Evolutionary conservation across 2,888 invertebrate genomes (phyloP).

Genomic region (Calephelis perditalis): DNA sequence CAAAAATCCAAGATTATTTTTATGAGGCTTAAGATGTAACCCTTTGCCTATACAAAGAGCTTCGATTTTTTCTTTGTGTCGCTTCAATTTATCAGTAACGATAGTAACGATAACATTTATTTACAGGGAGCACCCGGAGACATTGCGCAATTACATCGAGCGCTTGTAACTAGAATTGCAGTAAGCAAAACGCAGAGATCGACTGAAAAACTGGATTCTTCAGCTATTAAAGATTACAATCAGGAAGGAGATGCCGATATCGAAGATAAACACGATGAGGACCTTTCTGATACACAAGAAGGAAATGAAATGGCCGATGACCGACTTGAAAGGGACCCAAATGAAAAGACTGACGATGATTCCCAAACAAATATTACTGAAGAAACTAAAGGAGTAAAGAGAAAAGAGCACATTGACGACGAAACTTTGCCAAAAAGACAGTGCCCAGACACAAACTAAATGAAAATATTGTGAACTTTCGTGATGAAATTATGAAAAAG

Average conservation of each 20-base stretch:
- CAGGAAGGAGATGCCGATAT: constrained; percentile 34
- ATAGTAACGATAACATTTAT: not conserved
- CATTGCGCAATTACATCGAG: constrained; percentile 55
- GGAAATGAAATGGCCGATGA: constrained; percentile 29
- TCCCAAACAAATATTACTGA: constrained; percentile 41
- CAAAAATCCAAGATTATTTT: not conserved
- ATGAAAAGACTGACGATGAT: constrained; percentile 47
- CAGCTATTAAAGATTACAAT: constrained; percentile 41
- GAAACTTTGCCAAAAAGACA: constrained; percentile 66
- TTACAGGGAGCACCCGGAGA: constrained; percentile 63
- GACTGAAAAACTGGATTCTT: constrained; percentile 55
- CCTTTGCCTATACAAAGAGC: constrained; percentile 15
- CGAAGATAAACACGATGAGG: constrained; percentile 34
- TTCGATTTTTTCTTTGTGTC: constrained; percentile 15
- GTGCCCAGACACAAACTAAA: constrained; percentile 33
- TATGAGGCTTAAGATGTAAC: constrained; percentile 4
- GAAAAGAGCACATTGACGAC: constrained; percentile 56
- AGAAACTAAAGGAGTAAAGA: constrained; percentile 51
- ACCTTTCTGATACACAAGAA: constrained; percentile 21
- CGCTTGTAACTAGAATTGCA: constrained; percentile 52
- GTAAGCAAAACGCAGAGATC: constrained; percentile 54
- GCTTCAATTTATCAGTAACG: not conserved
- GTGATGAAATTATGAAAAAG: constrained; percentile 2
- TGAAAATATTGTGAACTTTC: not conserved
- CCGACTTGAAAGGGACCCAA: constrained; percentile 39